phyloP scores from a whole-genome alignment of 2,888 invertebrate genomes.

The Netelia inedita region DNA sequence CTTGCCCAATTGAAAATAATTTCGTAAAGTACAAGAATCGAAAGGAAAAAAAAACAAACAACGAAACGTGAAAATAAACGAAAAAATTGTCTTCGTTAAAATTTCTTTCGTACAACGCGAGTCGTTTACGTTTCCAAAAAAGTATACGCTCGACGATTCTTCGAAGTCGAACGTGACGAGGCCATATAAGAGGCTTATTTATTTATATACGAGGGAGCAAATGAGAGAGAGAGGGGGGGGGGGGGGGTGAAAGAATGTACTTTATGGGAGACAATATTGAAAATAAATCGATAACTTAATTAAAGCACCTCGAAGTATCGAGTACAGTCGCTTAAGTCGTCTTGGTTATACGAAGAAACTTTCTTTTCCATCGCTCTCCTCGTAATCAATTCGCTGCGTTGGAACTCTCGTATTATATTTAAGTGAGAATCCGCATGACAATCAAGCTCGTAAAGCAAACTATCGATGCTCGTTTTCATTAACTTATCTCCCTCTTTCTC shows the following conservation, averaged over 20 bases:
- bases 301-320: slow-evolving; percentile 76
- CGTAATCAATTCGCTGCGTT: slow-evolving; percentile 79
- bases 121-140: neutral
- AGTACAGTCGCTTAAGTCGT: slow-evolving; percentile 65
- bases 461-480: slow-evolving; percentile 82
- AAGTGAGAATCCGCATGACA: slow-evolving; percentile 78
- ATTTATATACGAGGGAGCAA: slow-evolving; percentile 36
- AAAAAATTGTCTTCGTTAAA: neutral
- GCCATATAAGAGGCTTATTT: slow-evolving; percentile 74
- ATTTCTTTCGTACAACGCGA: neutral
- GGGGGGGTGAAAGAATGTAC: slow-evolving; percentile 44
- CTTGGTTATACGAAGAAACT: slow-evolving; percentile 26
- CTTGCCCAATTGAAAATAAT: neutral
- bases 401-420: slow-evolving; percentile 64
- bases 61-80: neutral
- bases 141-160: slow-evolving; percentile 11
- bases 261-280: slow-evolving; percentile 77
- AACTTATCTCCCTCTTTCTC: slow-evolving; percentile 77
- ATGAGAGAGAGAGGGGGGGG: neutral
- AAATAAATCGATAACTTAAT: slow-evolving; percentile 84
- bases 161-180: slow-evolving; percentile 73
- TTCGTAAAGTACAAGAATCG: no score
- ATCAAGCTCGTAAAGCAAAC: slow-evolving; percentile 80
- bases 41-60: neutral
- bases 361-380: slow-evolving; percentile 36